These are phyloP conservation scores for Arenaria interpres DNA, from an alignment of 2,113 vertebrate genomes.

Conservation along the genomic window DNA sequence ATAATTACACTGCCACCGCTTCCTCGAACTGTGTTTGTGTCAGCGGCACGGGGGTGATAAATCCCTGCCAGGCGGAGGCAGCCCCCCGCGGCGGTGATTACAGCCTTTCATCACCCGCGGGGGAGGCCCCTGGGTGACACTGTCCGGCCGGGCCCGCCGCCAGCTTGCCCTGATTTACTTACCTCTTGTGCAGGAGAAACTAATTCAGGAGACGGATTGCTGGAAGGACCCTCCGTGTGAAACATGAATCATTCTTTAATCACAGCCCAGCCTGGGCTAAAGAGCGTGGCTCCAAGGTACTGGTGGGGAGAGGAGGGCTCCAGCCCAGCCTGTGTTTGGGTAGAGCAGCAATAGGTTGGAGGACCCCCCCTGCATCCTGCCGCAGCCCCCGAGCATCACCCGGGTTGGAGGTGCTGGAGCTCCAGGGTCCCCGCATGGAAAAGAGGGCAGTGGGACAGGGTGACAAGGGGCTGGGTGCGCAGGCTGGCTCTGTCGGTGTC, in stretches of 20 bases:
- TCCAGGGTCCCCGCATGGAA: accelerated
- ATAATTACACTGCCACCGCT: conserved; percentile 59
- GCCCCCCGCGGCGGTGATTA: conserved; percentile 57
- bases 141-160: conserved; percentile 70
- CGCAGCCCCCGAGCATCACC: accelerated
- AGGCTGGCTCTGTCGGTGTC: background rate
- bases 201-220: conserved; percentile 79
- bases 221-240: conserved; percentile 72
- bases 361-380: accelerated
- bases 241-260: conserved; percentile 88
- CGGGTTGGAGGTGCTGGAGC: no score
- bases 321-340: background rate
- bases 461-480: background rate
- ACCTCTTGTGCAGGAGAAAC: conserved; percentile 72
- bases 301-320: background rate
- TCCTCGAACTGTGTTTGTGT: conserved; percentile 36
- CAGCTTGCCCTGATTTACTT: conserved; percentile 80
- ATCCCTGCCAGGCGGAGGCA: conserved; percentile 48
- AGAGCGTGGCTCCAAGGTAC: background rate
- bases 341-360: background rate
- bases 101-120: conserved; percentile 66
- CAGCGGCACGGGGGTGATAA: conserved; percentile 58
- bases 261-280: conserved; percentile 73
- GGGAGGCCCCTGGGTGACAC: conserved; percentile 70
- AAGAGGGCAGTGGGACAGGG: background rate